A percentile compares a stretch with the other conserved stretches of the same genome.
Evolutionary conservation across 2,113 vertebrate species (phyloP).

Genomic region (Myotis brandtii): DNA sequence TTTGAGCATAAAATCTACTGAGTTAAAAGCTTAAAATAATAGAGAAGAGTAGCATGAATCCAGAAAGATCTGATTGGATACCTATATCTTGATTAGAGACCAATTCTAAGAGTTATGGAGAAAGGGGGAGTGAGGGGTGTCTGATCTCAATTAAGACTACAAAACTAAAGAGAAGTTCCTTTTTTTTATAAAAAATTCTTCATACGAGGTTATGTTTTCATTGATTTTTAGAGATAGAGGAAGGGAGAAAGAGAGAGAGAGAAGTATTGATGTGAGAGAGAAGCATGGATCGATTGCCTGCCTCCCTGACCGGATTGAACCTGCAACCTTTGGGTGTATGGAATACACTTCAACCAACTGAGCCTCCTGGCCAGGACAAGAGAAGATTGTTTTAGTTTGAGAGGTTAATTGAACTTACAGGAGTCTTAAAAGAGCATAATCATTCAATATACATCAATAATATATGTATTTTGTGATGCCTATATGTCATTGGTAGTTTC

Average conservation of each 20-base stretch:
- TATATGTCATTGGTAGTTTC: not conserved
- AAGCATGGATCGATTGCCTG: not conserved
- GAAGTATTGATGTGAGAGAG: not conserved
- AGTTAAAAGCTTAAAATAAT: conserved; percentile 23
- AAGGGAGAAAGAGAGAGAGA: too few relatives aligned
- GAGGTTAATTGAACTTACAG: not conserved
- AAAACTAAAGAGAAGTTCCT: conserved; percentile 35
- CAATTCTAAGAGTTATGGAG: not conserved
- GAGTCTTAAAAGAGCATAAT: conserved; percentile 1
- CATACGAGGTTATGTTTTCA: not conserved
- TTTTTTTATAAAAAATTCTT: not conserved
- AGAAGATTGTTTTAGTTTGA: conserved; percentile 19
- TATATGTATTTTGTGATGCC: not conserved
- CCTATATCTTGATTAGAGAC: not conserved
- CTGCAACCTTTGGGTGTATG: not conserved
- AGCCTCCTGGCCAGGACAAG: not conserved
- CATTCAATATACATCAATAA: not conserved
- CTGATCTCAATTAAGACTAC: not conserved
- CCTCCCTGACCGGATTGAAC: not conserved
- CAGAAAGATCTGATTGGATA: not conserved
- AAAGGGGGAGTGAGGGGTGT: not conserved
- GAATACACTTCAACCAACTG: not conserved
- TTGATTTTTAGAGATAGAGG: not conserved
- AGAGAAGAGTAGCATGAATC: not conserved
- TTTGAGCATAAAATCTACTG: not conserved